Percentiles rank a stretch among this genome's conserved stretches.
Evolutionary conservation across 1,140 invertebrate species (phyloP).

Genomic region (Penaeus indicus): DNA sequence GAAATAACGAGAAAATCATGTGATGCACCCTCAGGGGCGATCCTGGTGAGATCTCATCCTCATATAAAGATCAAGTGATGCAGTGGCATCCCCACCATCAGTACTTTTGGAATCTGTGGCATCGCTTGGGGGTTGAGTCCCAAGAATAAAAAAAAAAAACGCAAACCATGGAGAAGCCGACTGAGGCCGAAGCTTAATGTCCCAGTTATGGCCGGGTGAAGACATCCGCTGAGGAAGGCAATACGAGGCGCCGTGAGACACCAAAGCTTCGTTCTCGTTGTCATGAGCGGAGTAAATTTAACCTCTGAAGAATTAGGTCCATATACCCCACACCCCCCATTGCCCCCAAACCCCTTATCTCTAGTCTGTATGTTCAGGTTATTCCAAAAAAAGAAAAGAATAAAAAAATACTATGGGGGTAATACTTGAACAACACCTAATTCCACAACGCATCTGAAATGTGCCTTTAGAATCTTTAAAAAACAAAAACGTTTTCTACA

Average conservation of each 20-base stretch:
- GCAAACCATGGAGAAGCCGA: too few species aligned
- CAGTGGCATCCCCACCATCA: conserved; percentile 40
- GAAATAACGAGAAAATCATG: conserved; percentile 2
- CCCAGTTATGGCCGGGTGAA: too few species aligned
- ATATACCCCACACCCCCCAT: conserved; percentile 17
- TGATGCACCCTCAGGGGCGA: conserved; percentile 1
- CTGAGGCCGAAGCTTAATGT: too few species aligned
- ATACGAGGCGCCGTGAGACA: too few species aligned
- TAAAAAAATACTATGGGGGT: conserved; percentile 42
- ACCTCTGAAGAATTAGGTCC: conserved; percentile 55
- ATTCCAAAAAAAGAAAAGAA: conserved; percentile 29
- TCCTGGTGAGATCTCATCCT: conserved; percentile 23
- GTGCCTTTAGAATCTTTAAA: too few species aligned
- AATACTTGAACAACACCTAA: conserved; percentile 24
- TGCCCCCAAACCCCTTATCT: conserved; percentile 48
- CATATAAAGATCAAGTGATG: conserved; percentile 44
- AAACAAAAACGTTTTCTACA: conserved; percentile 43
- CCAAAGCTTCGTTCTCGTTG: too few species aligned
- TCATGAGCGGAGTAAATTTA: not conserved
- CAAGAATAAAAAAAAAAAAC: too few species aligned
- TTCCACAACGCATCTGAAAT: not conserved
- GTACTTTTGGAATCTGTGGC: conserved; percentile 21
- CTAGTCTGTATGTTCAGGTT: conserved; percentile 63
- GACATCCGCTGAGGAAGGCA: too few species aligned
- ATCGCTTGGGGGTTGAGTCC: not conserved